phyloP scores from a whole-genome alignment of 2,888 invertebrate genomes.

The Polia nebulosa region DNA sequence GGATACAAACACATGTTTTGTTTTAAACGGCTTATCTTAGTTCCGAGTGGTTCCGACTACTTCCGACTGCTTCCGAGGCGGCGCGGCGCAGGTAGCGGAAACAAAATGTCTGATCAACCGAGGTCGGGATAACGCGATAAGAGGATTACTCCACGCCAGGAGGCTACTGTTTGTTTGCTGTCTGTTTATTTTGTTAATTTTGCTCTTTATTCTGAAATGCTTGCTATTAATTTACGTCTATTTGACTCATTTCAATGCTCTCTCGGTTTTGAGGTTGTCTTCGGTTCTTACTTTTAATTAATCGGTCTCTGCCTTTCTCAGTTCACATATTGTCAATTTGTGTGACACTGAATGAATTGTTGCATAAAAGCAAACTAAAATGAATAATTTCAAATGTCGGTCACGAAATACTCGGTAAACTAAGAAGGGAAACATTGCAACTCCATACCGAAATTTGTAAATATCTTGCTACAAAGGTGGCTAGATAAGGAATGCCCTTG shows the following conservation, averaged over 20 bases:
- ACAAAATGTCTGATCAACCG: conserved; percentile 74
- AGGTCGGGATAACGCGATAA: conserved; percentile 78
- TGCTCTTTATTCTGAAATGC: conserved; percentile 67
- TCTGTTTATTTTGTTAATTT: conserved; percentile 79
- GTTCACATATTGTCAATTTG: conserved; percentile 1
- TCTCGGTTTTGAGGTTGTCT: conserved; percentile 14
- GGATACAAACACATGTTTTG: conserved; percentile 68
- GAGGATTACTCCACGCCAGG: conserved; percentile 76
- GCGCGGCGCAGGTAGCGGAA: conserved; percentile 70
- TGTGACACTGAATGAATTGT: neutral
- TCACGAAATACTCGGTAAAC: neutral
- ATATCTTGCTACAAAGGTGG: conserved; percentile 14
- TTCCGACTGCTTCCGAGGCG: conserved; percentile 56
- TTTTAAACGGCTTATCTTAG: conserved; percentile 73
- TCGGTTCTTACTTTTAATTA: conserved; percentile 7
- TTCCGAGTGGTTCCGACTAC: conserved; percentile 62
- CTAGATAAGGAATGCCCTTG: neutral
- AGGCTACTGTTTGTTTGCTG: conserved; percentile 70
- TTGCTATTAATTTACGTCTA: conserved; percentile 55
- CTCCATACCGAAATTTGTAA: neutral
- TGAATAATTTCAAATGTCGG: too few relatives aligned
- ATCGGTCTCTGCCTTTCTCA: neutral
- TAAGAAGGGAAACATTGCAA: too few relatives aligned
- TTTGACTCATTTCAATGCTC: conserved; percentile 33
- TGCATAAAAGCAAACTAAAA: too few relatives aligned